These are phyloP conservation scores for Neosilurus hyrtlii DNA, from an alignment of 2,797 vertebrate species.

Conservation along the genomic window DNA sequence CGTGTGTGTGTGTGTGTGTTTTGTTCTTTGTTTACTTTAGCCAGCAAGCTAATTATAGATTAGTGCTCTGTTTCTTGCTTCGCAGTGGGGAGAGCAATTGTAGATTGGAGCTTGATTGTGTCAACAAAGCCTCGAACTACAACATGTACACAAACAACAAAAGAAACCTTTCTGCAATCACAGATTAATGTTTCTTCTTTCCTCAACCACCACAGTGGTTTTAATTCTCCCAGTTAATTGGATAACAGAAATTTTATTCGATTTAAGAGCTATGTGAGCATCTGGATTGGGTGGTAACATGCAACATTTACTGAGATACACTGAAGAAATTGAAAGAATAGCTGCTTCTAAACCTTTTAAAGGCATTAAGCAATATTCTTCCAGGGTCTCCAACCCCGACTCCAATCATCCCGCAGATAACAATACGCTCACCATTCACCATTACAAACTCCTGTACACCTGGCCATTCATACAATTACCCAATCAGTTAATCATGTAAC, in stretches of 20 bases:
- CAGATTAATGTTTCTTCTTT: background rate
- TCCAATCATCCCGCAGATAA: background rate
- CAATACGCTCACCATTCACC: background rate
- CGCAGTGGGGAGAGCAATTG: slow-evolving; percentile 55
- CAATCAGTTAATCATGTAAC: background rate
- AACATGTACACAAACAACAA: slow-evolving; percentile 53
- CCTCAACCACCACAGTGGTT: background rate
- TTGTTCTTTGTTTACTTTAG: slow-evolving; percentile 53
- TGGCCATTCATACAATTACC: background rate
- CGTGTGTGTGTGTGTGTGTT: slow-evolving; percentile 34
- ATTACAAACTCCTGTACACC: background rate
- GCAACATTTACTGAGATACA: background rate
- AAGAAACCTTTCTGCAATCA: background rate
- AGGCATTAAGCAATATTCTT: background rate
- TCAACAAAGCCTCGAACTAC: slow-evolving; percentile 53
- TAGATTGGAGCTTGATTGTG: slow-evolving; percentile 48
- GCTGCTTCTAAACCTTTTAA: background rate
- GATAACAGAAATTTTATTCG: background rate
- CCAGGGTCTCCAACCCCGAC: background rate
- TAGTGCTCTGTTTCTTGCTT: slow-evolving; percentile 47
- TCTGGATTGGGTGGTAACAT: background rate
- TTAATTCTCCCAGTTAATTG: background rate
- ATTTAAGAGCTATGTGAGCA: background rate
- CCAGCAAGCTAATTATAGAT: slow-evolving; percentile 57
- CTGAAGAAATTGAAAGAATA: background rate